A percentile compares a stretch with the other conserved stretches of the same genome.
These are phyloP conservation scores for Toxostoma redivivum DNA, from an alignment of 2,113 vertebrate genomes.

Conservation along the genomic window DNA sequence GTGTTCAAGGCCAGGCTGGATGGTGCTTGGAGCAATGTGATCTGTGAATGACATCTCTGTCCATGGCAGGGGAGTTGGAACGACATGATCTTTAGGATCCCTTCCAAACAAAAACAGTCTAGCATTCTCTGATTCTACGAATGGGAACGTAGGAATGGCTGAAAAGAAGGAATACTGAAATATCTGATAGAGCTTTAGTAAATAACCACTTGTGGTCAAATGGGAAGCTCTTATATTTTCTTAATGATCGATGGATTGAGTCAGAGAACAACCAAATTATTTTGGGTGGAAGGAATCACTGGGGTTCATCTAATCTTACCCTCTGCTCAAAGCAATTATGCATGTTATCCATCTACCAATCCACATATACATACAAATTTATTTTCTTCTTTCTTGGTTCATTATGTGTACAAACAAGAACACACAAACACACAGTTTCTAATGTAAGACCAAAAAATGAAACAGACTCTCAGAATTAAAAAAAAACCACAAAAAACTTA, in stretches of 20 bases:
- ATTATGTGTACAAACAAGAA: not conserved
- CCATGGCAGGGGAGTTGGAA: not conserved
- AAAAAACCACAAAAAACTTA: not conserved
- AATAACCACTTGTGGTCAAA: not conserved
- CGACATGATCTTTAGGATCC: not conserved
- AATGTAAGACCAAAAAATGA: not conserved
- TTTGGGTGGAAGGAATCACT: not conserved
- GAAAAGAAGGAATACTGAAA: not conserved
- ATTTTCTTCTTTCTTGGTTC: not conserved
- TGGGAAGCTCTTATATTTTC: not conserved
- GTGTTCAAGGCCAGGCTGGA: not conserved
- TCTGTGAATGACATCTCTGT: not conserved
- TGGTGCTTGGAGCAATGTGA: not conserved
- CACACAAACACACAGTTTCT: not conserved
- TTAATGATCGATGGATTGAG: not conserved
- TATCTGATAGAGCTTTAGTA: not conserved
- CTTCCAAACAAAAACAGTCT: not conserved
- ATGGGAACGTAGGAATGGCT: not conserved
- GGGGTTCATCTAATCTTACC: not conserved
- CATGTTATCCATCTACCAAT: not conserved
- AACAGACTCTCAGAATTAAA: not conserved
- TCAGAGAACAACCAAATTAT: not conserved
- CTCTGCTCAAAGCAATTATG: not conserved
- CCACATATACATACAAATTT: not conserved
- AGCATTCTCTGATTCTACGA: not conserved